Evolutionary conservation across 2,888 invertebrate species (phyloP).

Genomic region (Rutpela maculata): DNA sequence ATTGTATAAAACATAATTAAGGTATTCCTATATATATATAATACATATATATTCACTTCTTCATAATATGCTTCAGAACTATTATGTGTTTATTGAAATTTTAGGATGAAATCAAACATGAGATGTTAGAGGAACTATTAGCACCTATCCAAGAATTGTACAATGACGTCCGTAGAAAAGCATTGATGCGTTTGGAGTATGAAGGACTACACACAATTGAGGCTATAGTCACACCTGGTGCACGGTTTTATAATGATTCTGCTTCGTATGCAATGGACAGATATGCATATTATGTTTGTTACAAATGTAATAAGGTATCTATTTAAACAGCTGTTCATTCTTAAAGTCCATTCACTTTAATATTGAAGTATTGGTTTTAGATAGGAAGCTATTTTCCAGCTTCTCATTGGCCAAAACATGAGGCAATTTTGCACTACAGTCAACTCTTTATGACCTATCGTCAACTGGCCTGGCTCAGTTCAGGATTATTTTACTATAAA

Average conservation of each 20-base stretch:
- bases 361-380: no score
- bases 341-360: no score
- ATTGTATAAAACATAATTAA: no score
- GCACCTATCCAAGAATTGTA: slow-evolving; percentile 87
- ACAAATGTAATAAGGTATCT: slow-evolving; percentile 89
- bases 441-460: no score
- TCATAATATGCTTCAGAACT: no score
- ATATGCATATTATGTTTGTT: slow-evolving; percentile 98
- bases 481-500: no score
- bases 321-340: slow-evolving; percentile 39
- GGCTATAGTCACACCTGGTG: slow-evolving; percentile 80
- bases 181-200: slow-evolving; percentile 96
- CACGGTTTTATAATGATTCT: slow-evolving; percentile 86
- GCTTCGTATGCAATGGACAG: slow-evolving; percentile 95
- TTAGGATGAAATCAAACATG: slow-evolving; percentile 88
- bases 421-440: no score
- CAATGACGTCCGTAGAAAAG: slow-evolving; percentile 94
- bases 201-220: slow-evolving; percentile 91
- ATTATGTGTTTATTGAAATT: slow-evolving; percentile 43
- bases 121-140: slow-evolving; percentile 85
- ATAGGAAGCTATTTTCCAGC: no score
- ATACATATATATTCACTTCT: no score
- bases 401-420: no score
- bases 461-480: no score
- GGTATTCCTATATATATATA: no score